Evolutionary conservation across 1,140 invertebrate species (phyloP).

Genomic region (Apis dorsata): DNA sequence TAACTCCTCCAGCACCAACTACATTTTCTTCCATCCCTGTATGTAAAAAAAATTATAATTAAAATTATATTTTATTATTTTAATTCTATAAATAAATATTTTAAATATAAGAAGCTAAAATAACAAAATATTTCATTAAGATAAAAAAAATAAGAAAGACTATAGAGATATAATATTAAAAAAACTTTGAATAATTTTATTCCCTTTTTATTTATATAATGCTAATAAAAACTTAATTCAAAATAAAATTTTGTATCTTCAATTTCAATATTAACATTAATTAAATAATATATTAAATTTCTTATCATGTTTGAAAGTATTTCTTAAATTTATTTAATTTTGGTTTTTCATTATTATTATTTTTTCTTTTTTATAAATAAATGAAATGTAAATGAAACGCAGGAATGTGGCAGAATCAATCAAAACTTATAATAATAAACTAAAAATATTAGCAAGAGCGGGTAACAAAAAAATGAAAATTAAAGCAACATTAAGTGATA

Average conservation of each 20-base stretch:
- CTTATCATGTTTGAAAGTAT: not conserved
- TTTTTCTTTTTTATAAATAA: conserved; percentile 25
- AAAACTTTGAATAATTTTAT: not conserved
- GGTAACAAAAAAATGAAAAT: conserved; percentile 65
- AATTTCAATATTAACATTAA: not conserved
- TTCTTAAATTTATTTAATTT: conserved; percentile 26
- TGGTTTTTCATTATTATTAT: not conserved
- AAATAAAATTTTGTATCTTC: conserved; percentile 21
- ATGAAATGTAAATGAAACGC: conserved; percentile 61
- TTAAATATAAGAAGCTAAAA: conserved; percentile 30
- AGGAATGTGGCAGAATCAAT: conserved; percentile 68
- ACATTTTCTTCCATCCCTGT: conserved; percentile 80
- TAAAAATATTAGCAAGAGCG: conserved; percentile 71
- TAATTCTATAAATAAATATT: conserved; percentile 4
- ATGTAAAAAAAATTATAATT: conserved; percentile 45
- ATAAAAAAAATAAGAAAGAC: conserved; percentile 24
- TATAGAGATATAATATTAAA: not conserved
- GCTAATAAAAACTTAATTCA: conserved; percentile 2
- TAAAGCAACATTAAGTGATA: conserved; percentile 44
- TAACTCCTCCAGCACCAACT: conserved; percentile 80
- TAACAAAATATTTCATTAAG: conserved; percentile 41
- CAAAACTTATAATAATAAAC: conserved; percentile 55
- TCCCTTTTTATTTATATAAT: conserved; percentile 4
- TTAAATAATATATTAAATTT: conserved; percentile 19
- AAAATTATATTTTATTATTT: conserved; percentile 1